Evolutionary conservation across 1,140 invertebrate genomes (phyloP), one percentile per base, ranked within the genome.

Genomic region (Melipona quadrifasciata): DNA sequence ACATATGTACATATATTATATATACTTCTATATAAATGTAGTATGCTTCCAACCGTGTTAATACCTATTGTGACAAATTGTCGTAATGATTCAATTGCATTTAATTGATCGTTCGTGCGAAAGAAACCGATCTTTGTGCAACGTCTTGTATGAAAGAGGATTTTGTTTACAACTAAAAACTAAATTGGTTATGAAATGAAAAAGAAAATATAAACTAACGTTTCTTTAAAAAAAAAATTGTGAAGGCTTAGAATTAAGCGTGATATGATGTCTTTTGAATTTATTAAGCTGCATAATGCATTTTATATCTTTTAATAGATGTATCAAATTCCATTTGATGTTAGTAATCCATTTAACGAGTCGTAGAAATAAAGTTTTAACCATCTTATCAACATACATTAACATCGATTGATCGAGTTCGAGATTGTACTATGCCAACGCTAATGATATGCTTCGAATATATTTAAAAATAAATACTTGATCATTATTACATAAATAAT

Each of bases 11-110:
- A 47, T 8, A 47, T 16, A 24, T 3, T 14, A n/a, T n/a, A 16
- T 53, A 24, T 17, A 34, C 39, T 21, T 21, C 57, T 80, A 65
- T 19, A 57, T 57, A 57, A 19, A 19, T 57, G 16, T 57, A 19
- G 17, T 57, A 77, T 31, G 39, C 39, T 47, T 47, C 39, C 39
- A 83, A 84, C 71, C 47, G 74, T 34, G 82, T 88, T 88, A 89
- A 86, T 67, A 61, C 34, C 61, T 75, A 74, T 85, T 76, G 76
- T 24, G 17, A 10, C 70, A n/a, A 85, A 82, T 47, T 75, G 65
- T 78, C 84, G 68, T 79, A 88, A 86, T 84, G 84, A 86, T 80
- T 67, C 86, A 88, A 90, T 90, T 90, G 84, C 67, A 51, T 85
- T 84, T 89, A 86, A 90, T 85, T 78, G 64, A 72, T 80, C 39